A percentile compares a stretch with the other conserved stretches of the same genome.
Conservation (phyloP, 2,113 vertebrate genomes). For the Dolichallabes microphthalmus region DNA sequence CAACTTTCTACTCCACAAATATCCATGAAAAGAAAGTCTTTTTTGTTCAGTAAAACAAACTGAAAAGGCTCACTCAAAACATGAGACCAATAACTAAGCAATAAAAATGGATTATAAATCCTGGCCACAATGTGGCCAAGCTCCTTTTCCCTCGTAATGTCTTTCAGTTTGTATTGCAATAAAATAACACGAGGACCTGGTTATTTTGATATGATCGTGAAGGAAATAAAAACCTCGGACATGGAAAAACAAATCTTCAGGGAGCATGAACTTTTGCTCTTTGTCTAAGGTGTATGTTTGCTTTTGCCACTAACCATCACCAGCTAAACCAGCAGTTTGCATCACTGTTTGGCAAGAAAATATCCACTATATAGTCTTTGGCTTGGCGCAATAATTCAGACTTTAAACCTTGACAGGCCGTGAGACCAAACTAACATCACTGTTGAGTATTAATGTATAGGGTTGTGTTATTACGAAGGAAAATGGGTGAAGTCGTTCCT, state of each 20-base stretch:
- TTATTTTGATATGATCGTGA: slow-evolving; percentile 21
- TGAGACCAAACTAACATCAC: neutral
- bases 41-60: slow-evolving; percentile 3
- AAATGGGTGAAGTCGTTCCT: neutral
- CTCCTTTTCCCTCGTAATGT: slow-evolving; percentile 11
- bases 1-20: neutral
- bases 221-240: slow-evolving; percentile 35
- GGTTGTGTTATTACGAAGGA: neutral
- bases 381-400: slow-evolving; percentile 61
- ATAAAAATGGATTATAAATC: slow-evolving; percentile 32
- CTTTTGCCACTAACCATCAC: slow-evolving; percentile 62
- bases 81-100: neutral
- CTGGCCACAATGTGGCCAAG: slow-evolving; percentile 7
- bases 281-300: slow-evolving; percentile 49
- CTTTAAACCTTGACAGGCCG: slow-evolving; percentile 63
- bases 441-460: neutral
- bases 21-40: neutral
- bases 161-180: slow-evolving; percentile 30
- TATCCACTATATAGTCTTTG: slow-evolving; percentile 69
- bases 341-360: slow-evolving; percentile 71
- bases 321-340: slow-evolving; percentile 68
- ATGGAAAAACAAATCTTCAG: slow-evolving; percentile 47
- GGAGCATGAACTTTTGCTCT: slow-evolving; percentile 66
- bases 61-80: neutral
- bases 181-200: slow-evolving; percentile 35